Conservation (phyloP, 2,113 vertebrate genomes). For the Ailurus styani region DNA sequence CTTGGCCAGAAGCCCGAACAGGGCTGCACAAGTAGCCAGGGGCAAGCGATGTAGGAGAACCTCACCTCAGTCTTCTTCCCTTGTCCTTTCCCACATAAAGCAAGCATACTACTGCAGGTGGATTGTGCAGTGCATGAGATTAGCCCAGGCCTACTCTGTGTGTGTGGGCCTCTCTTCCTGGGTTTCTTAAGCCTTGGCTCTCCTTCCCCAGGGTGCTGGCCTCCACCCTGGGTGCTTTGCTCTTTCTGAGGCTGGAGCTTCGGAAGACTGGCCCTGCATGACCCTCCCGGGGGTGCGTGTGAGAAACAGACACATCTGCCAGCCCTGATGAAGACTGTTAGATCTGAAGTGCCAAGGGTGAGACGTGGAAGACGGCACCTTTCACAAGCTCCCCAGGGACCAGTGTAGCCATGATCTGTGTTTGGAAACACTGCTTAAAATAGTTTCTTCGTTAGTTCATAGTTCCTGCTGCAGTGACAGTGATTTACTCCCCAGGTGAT, state of each 20-base stretch:
- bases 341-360: not conserved
- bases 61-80: not conserved
- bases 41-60: not conserved
- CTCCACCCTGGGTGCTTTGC: not conserved
- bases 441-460: not conserved
- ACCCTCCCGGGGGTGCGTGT: not conserved
- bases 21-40: not conserved
- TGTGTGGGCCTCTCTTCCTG: not conserved
- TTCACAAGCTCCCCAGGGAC: not conserved
- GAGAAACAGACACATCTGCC: not conserved
- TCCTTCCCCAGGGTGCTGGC: not conserved
- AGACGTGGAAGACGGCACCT: not conserved
- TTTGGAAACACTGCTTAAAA: not conserved
- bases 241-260: not conserved
- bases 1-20: not conserved
- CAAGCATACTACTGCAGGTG: no score
- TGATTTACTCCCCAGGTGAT: not conserved
- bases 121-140: not conserved
- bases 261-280: not conserved
- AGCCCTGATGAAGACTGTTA: not conserved
- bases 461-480: not conserved
- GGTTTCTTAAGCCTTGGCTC: not conserved
- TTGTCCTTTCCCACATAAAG: not conserved
- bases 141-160: not conserved
- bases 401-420: fast-evolving